These are phyloP conservation scores for Holcopasites calliopsidis DNA, from an alignment of 1,140 invertebrate genomes.

Conservation along the genomic window DNA sequence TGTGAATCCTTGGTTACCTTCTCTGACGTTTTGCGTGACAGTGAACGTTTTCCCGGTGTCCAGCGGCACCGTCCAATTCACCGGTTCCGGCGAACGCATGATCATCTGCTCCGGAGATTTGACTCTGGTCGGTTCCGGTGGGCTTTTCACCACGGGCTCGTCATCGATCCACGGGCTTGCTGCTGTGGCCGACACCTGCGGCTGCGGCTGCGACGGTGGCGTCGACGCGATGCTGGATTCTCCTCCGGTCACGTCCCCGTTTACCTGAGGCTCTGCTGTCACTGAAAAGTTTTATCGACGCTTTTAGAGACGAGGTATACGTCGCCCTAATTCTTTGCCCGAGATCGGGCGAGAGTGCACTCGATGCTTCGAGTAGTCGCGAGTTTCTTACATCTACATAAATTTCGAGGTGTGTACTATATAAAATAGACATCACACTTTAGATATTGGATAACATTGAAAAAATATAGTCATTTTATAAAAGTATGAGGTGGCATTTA, in stretches of 20 bases:
- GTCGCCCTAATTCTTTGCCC: not conserved
- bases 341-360: slow-evolving; percentile 34
- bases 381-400: not conserved
- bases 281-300: slow-evolving; percentile 67
- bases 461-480: too few relatives aligned
- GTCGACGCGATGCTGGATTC: slow-evolving; percentile 78
- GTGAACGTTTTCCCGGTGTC: slow-evolving; percentile 96
- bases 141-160: slow-evolving; percentile 91
- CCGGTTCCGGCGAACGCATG: slow-evolving; percentile 93
- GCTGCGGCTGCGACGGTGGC: slow-evolving; percentile 66
- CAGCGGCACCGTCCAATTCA: slow-evolving; percentile 96
- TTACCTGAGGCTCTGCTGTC: slow-evolving; percentile 76
- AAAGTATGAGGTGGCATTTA: too few relatives aligned
- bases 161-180: slow-evolving; percentile 82
- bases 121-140: slow-evolving; percentile 93
- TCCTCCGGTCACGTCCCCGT: slow-evolving; percentile 71
- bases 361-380: slow-evolving; percentile 50
- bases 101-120: slow-evolving; percentile 96
- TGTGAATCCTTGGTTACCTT: slow-evolving; percentile 82
- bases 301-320: slow-evolving; percentile 40
- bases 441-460: too few relatives aligned
- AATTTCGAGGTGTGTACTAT: too few relatives aligned
- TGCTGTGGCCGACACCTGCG: slow-evolving; percentile 13
- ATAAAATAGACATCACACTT: too few relatives aligned
- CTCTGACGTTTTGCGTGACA: slow-evolving; percentile 93